Evolutionary conservation across 2,113 vertebrate genomes (phyloP), one percentile per base, ranked within the genome.

Genomic region (Muntiacus reevesi): DNA sequence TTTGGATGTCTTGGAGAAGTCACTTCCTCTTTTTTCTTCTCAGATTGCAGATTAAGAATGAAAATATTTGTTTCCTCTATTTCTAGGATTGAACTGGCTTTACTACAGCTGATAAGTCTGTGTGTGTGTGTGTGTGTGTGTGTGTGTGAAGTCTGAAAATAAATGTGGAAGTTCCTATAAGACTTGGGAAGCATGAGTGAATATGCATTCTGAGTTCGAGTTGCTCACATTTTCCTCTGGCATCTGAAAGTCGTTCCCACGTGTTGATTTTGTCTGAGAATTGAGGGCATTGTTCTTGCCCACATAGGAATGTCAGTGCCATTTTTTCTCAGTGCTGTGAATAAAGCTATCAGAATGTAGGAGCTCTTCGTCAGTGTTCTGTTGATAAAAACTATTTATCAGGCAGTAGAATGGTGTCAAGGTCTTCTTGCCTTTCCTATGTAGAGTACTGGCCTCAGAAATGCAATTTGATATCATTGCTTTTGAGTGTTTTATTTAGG

Each of bases 271-370:
- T 89, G 95, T 43, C 83, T 96, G 87, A 97, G 98, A 98, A 98
- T 94, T 23, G 71, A 97, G 85, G 54, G 79, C 89, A 95, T 97
- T 98, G 97, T 98, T 98, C 83, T 90, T 97, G 93, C 92, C 97
- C 89, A 97, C 97, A 71, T 84, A 93, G 92, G 94, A 94, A 98
- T 98, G 94, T 94, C 64, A 87, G 86, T 62, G 25, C 89, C 59
- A 50, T 94, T 96, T 95, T 79, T 64, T 81, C 78, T 95, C 87
- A 43, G 14, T 74, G 40, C 71, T 85, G 7, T 96, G 97, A 95
- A 74, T 97, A 97, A 98, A 59, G 82, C 91, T 59, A 8, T 96
- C 7, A 87, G 82, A 92, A 94, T 86, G 62, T 54, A 79, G 52
- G 43, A 25, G 57, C 27, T 74, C 74, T 79, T 87, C 30, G 11